A percentile compares a stretch with the other conserved stretches of the same genome.
These are phyloP conservation scores for Cataglyphis livida DNA, from an alignment of 2,888 invertebrate genomes.

Conservation along the genomic window DNA sequence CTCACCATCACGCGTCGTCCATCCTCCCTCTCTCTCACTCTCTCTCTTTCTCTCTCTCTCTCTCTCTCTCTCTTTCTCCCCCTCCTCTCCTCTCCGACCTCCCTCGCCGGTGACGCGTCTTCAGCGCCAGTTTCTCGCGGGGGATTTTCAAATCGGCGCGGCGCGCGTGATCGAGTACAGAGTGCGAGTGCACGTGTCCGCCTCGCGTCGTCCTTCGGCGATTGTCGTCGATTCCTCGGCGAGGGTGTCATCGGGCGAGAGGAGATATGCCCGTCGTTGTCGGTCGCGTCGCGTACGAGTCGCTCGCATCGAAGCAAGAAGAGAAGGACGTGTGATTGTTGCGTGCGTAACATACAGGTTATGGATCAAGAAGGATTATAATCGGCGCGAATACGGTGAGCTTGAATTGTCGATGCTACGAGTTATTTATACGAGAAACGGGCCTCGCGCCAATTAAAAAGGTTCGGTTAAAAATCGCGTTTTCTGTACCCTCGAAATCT, in stretches of 20 bases:
- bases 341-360: slow-evolving; percentile 9
- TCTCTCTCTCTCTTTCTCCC: neutral
- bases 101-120: neutral
- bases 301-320: neutral
- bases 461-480: too few species aligned
- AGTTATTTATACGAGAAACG: too few species aligned
- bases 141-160: slow-evolving; percentile 27
- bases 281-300: slow-evolving; percentile 12
- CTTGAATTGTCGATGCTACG: neutral
- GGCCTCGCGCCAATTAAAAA: too few species aligned
- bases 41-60: neutral
- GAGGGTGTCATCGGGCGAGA: slow-evolving; percentile 26
- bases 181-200: neutral
- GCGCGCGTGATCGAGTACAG: neutral
- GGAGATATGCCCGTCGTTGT: slow-evolving; percentile 17
- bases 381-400: slow-evolving; percentile 31
- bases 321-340: slow-evolving; percentile 7
- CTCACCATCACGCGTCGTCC: slow-evolving; percentile 12
- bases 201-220: neutral
- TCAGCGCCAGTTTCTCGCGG: slow-evolving; percentile 13
- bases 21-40: neutral
- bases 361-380: slow-evolving; percentile 7
- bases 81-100: neutral
- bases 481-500: too few species aligned
- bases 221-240: neutral